phyloP scores from a whole-genome alignment of 2,113 vertebrate species.

The Nycticebus coucang region DNA sequence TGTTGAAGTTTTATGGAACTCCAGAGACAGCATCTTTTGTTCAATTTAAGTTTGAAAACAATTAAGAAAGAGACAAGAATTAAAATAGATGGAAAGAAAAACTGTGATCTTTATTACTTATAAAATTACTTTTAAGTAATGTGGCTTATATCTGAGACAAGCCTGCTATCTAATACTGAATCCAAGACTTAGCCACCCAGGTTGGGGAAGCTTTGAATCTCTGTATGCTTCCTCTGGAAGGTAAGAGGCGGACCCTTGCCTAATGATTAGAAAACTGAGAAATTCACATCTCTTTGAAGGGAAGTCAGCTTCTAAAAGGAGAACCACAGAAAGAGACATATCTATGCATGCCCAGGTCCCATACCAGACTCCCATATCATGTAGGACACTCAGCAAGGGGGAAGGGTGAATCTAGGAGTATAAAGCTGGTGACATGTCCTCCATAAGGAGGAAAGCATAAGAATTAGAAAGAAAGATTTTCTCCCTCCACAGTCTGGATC shows the following conservation, averaged over 20 bases:
- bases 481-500: background rate
- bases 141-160: background rate
- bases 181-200: background rate
- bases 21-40: background rate
- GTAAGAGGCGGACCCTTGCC: background rate
- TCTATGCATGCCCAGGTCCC: background rate
- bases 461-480: conserved; percentile 32
- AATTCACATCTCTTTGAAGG: background rate
- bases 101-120: conserved; percentile 5
- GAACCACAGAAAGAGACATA: background rate
- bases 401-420: background rate
- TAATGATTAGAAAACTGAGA: background rate
- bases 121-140: conserved; percentile 39
- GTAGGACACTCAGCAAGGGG: background rate
- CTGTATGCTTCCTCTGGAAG: background rate
- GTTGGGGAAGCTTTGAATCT: background rate
- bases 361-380: background rate
- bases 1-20: background rate
- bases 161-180: background rate
- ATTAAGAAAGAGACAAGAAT: conserved; percentile 40
- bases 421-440: background rate
- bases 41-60: conserved; percentile 29
- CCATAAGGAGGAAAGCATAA: background rate
- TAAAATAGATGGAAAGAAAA: background rate
- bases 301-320: background rate